A percentile compares a stretch with the other conserved stretches of the same genome.
Conservation (phyloP, 2,797 vertebrate genomes). For the Poeciliopsis infans region DNA sequence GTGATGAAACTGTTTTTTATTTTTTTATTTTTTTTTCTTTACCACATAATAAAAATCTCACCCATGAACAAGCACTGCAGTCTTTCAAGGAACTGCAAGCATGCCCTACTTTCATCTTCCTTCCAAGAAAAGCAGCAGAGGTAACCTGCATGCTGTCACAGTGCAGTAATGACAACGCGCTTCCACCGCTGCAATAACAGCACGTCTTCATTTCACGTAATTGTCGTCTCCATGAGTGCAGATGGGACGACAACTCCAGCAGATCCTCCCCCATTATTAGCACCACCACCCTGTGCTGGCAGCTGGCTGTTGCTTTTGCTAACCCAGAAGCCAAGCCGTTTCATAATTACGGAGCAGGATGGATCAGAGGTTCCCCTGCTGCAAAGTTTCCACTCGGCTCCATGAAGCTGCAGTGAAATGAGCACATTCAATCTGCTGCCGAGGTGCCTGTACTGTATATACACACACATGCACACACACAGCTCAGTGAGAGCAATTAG, state of each 20-base stretch:
- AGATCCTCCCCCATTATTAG: constrained; percentile 31
- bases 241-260: constrained; percentile 19
- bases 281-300: constrained; percentile 36
- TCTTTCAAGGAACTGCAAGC: constrained; percentile 13
- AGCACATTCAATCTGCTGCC: neutral
- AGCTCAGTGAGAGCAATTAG: constrained; percentile 59
- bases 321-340: constrained; percentile 28
- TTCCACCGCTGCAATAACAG: constrained; percentile 17
- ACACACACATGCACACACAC: neutral
- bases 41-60: constrained; percentile 4
- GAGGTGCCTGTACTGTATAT: constrained; percentile 29
- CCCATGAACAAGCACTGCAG: neutral
- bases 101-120: neutral
- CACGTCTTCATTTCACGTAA: constrained; percentile 40
- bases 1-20: neutral
- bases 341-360: constrained; percentile 46
- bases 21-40: neutral
- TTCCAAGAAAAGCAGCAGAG: constrained; percentile 24
- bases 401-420: neutral
- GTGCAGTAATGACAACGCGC: constrained; percentile 16
- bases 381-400: constrained; percentile 9
- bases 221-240: constrained; percentile 35
- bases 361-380: constrained; percentile 3
- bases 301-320: constrained; percentile 34
- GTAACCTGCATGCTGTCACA: constrained; percentile 20